These are phyloP conservation scores for Phylloscopus whistleri DNA, from an alignment of 2,113 vertebrate genomes.

Conservation along the genomic window DNA sequence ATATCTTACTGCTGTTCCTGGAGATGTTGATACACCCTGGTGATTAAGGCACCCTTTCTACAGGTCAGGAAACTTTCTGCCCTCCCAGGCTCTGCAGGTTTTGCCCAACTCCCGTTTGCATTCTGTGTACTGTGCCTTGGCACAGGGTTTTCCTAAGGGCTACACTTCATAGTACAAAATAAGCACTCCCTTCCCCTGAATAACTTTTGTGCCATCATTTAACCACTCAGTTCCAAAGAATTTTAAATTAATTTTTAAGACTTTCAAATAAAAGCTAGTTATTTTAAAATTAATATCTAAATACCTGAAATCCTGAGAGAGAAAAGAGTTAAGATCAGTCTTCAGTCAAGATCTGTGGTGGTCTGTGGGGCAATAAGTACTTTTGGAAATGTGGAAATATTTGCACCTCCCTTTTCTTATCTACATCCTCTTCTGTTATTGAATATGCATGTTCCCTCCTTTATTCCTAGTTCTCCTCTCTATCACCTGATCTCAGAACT, in stretches of 20 bases:
- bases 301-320: slow-evolving; percentile 23
- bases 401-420: slow-evolving; percentile 13
- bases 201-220: background rate
- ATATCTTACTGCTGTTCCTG: background rate
- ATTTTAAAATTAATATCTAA: background rate
- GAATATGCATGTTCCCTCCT: background rate
- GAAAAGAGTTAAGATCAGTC: background rate
- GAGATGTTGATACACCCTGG: background rate
- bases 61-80: background rate
- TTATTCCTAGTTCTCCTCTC: background rate
- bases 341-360: background rate
- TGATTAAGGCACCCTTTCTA: background rate
- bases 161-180: background rate
- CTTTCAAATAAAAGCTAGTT: background rate
- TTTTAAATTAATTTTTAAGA: background rate
- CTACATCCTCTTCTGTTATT: background rate
- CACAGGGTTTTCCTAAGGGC: background rate
- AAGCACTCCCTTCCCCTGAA: background rate
- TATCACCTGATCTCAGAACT: background rate
- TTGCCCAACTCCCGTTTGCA: background rate
- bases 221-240: background rate
- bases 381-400: slow-evolving; percentile 3
- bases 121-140: background rate
- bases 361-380: background rate
- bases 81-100: background rate